Conservation (phyloP, 2,113 vertebrate species). For the Tor tambroides region DNA sequence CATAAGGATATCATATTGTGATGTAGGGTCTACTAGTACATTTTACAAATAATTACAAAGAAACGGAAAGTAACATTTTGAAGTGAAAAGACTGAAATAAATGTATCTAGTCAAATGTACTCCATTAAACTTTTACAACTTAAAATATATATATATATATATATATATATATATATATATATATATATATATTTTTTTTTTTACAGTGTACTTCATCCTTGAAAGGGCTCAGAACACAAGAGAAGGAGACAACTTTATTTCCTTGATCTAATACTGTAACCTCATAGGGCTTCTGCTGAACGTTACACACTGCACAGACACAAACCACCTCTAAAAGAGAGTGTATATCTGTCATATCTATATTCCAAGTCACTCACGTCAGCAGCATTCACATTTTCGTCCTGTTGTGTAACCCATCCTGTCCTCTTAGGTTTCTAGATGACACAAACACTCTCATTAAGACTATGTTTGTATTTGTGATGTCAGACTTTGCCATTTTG, state of each 20-base stretch:
- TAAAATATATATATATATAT: no score
- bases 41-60: no score
- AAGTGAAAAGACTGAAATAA: no score
- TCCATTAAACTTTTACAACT: no score
- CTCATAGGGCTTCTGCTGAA: background rate
- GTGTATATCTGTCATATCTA: background rate
- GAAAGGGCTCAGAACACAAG: background rate
- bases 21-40: no score
- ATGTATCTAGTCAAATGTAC: no score
- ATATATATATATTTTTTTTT: no score
- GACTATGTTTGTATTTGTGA: slow-evolving; percentile 27
- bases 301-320: no score
- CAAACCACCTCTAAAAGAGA: background rate
- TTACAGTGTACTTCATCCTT: background rate
- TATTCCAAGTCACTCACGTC: background rate
- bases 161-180: no score
- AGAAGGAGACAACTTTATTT: background rate
- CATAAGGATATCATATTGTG: no score
- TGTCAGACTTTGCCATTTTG: slow-evolving; percentile 31
- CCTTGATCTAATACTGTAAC: background rate
- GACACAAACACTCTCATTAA: background rate
- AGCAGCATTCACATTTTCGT: background rate
- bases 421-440: background rate
- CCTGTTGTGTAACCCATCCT: background rate
- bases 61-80: no score